Evolutionary conservation across 2,888 invertebrate genomes (phyloP).

Genomic region (Aricia artaxerxes): DNA sequence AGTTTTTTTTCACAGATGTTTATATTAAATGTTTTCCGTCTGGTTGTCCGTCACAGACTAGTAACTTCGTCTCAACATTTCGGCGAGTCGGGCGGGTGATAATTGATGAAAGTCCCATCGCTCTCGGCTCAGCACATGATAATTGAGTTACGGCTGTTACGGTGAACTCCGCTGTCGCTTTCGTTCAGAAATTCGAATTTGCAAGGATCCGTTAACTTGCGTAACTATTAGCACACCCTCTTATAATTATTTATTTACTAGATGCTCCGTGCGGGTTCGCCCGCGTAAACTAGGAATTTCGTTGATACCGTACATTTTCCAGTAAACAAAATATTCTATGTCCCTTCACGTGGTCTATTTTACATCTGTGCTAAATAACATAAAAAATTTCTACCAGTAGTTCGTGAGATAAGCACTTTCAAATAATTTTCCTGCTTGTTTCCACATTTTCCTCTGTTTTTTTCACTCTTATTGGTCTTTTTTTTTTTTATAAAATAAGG

Average conservation of each 20-base stretch:
- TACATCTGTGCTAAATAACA: no score
- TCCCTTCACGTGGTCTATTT: no score
- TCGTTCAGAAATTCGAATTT: neutral
- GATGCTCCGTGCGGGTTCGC: no score
- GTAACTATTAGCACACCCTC: neutral
- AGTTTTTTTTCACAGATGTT: neutral
- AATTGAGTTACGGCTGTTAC: conserved; percentile 4
- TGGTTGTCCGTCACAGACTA: neutral
- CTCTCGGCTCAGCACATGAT: neutral
- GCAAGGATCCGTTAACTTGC: neutral
- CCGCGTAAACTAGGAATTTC: no score
- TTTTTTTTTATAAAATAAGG: no score
- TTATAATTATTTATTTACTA: neutral
- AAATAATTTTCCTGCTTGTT: no score
- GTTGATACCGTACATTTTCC: no score
- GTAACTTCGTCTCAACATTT: neutral
- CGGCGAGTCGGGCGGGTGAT: neutral
- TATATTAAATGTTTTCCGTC: neutral
- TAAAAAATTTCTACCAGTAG: no score
- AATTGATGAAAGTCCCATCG: conserved; percentile 13
- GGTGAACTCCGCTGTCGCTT: conserved; percentile 2
- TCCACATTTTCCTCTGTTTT: no score
- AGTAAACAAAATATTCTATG: no score
- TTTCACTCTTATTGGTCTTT: no score
- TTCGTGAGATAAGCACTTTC: no score